Base-by-base conservation (phyloP, 2,888 invertebrate species). In the Leucoma salicis region DNA sequence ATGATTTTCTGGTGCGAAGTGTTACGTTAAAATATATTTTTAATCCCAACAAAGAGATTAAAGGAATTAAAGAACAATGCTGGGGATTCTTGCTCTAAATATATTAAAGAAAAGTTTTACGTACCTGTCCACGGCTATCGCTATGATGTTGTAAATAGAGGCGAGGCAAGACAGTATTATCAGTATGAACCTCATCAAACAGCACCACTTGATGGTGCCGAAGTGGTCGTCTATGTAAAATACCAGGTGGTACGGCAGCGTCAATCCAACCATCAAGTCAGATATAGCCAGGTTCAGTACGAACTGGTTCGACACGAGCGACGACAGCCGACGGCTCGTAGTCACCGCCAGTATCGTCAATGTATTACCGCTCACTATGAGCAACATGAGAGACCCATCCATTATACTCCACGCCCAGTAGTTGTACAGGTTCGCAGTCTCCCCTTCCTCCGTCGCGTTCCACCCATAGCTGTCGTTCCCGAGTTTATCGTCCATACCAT, bases 211-310 rank as follows among this genome's bases (percentile, higher is more conserved):
- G 54, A 91, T 87, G 33, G 82, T 78, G 25, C 93, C 93, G 59
- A 95, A 89, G 44, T 90, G 85, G 4, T 87, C 85, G 60, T 91
- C 87, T 52, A 94, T 74, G 78, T 94, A 95, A 81, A 96, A 95
- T 33, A 93, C 92, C 66, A 95, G 91, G 73, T 95, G 95, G 78
- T 95, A 96, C 12, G 95, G 95, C 60, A 95, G 80, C 21, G 94
- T 93, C 25, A 95, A 79, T 3, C 95, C 95, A 40, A 96, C 95
- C 78, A 95, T 90, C 34, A 95, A 90, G 81, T 96, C 96, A 14
- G 95, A 95, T 51, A 95, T 88, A 16, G 95, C 96, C 63, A 96
- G 82, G 75, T 94, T 95, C 47, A 95, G 90, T 52, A 96, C 93
- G 80, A 95, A 95, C 63, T 94, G 92, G 82, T 95, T 95, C 44